Percentiles rank a stretch among this genome's conserved stretches.
Conservation (phyloP, 2,113 vertebrate species). For the Ranitomeya imitator region DNA sequence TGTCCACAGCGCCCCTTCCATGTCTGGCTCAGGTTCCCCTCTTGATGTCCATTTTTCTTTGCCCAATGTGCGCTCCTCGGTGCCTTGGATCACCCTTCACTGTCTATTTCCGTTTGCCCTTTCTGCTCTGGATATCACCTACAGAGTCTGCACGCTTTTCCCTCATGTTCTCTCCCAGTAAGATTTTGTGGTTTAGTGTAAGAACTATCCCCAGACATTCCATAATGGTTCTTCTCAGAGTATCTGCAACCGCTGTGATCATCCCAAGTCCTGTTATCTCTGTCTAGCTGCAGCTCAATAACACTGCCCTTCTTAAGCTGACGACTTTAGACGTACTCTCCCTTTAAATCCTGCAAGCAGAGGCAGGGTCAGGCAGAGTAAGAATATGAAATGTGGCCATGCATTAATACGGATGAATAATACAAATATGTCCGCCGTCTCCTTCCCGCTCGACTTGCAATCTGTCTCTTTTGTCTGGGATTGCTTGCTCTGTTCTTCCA, state of each 20-base stretch:
- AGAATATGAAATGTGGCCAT: background rate
- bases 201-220: too few species aligned
- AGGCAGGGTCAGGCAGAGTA: background rate
- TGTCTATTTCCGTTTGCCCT: background rate
- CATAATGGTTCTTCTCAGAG: too few species aligned
- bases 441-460: background rate
- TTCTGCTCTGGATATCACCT: background rate
- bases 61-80: background rate
- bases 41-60: background rate
- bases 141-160: background rate
- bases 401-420: conserved; percentile 18
- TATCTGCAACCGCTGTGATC: too few species aligned
- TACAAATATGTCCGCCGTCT: conserved; percentile 17
- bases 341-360: background rate
- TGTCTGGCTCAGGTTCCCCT: background rate
- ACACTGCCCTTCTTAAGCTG: background rate
- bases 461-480: conserved; percentile 14
- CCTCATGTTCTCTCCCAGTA: background rate
- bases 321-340: background rate
- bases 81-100: background rate
- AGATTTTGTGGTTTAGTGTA: too few species aligned
- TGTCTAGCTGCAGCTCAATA: too few species aligned
- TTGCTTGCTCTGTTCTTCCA: background rate
- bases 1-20: too few species aligned
- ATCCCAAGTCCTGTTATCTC: too few species aligned